phyloP scores from a whole-genome alignment of 2,888 invertebrate species.

The Luffia ferchaultella region DNA sequence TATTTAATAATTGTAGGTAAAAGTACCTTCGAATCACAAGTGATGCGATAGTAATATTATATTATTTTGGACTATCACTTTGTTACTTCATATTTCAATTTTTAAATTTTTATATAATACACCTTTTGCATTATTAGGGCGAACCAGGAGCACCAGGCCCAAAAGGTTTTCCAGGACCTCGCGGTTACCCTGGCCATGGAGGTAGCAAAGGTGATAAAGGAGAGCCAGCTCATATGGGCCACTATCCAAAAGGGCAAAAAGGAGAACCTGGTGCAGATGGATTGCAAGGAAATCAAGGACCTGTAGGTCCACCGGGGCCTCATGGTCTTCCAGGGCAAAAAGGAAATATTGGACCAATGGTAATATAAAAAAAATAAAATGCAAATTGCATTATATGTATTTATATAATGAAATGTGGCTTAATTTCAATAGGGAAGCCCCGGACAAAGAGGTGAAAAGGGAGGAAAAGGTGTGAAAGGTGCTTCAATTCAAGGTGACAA shows the following conservation, averaged over 20 bases:
- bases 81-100: too few relatives aligned
- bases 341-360: conserved; percentile 69
- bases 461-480: conserved; percentile 71
- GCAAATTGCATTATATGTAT: not conserved
- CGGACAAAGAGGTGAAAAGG: conserved; percentile 76
- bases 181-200: conserved; percentile 73
- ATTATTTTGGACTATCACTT: too few relatives aligned
- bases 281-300: conserved; percentile 70
- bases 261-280: conserved; percentile 86
- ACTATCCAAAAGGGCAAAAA: conserved; percentile 81
- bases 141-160: conserved; percentile 74
- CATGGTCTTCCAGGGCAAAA: conserved; percentile 65
- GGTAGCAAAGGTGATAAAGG: conserved; percentile 83
- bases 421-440: conserved; percentile 64
- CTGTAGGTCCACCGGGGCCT: conserved; percentile 70
- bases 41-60: too few relatives aligned
- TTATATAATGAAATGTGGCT: not conserved
- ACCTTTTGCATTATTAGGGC: conserved; percentile 61
- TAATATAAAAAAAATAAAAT: conserved; percentile 24
- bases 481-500: conserved; percentile 59
- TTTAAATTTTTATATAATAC: too few relatives aligned
- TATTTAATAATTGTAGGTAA: too few relatives aligned
- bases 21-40: too few relatives aligned
- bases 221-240: conserved; percentile 77
- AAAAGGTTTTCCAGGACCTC: conserved; percentile 76